These are phyloP conservation scores for Silurus meridionalis DNA, from an alignment of 2,113 vertebrate genomes.

Conservation along the genomic window DNA sequence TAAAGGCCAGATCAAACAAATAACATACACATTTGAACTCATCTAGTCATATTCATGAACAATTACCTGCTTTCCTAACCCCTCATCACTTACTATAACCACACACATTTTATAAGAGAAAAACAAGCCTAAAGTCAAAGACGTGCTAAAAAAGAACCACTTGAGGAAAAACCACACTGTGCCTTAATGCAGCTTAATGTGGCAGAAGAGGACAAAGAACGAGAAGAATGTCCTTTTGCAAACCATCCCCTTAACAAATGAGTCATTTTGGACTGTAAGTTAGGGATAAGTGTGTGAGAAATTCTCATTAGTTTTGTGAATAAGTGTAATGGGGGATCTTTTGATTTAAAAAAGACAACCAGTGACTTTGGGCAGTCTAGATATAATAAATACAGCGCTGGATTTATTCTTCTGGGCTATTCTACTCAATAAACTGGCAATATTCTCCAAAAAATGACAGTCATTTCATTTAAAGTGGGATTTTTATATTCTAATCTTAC, in stretches of 20 bases:
- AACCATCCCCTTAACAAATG: background rate
- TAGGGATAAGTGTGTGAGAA: background rate
- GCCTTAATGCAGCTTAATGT: too few species aligned
- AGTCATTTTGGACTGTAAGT: background rate
- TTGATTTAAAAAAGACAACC: background rate
- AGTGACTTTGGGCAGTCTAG: background rate
- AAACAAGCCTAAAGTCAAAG: background rate
- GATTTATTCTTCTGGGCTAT: background rate
- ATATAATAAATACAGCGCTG: background rate
- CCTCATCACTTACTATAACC: background rate
- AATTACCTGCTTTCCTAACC: background rate
- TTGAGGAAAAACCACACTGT: slow-evolving; percentile 4
- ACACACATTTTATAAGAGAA: background rate
- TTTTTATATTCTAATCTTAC: background rate
- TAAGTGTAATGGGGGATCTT: background rate
- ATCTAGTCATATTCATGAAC: background rate
- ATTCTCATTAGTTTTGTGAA: background rate
- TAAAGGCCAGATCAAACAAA: background rate
- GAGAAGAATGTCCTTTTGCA: background rate
- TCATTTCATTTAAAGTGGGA: background rate
- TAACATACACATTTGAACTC: background rate
- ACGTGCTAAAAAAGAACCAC: background rate
- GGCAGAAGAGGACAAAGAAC: background rate
- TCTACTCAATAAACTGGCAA: background rate
- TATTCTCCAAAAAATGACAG: background rate